A percentile compares a stretch with the other conserved stretches of the same genome.
These are phyloP conservation scores for Paramisgurnus dabryanus DNA, from an alignment of 2,113 vertebrate species.

Conservation along the genomic window DNA sequence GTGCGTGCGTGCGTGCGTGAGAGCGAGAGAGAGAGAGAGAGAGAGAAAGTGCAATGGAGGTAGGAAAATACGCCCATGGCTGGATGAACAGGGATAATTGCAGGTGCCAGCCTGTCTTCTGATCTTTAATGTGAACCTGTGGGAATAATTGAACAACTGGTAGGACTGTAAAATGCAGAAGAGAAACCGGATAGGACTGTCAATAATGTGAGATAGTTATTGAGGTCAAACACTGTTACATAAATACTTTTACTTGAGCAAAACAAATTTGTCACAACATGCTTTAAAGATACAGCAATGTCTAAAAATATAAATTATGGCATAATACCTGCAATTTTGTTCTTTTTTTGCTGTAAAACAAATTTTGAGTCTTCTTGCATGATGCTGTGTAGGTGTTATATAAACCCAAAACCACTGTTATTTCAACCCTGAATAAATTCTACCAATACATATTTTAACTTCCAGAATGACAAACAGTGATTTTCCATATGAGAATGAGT, in stretches of 20 bases:
- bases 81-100: slow-evolving; percentile 73
- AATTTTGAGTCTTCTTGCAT: too few species aligned
- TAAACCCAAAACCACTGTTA: too few species aligned
- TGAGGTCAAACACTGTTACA: neutral
- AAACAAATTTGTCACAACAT: too few species aligned
- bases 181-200: slow-evolving; percentile 18
- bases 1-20: slow-evolving; percentile 53
- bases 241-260: neutral
- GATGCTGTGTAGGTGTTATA: too few species aligned
- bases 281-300: too few species aligned
- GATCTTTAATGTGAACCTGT: slow-evolving; percentile 65
- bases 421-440: too few species aligned
- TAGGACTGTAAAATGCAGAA: neutral
- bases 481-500: too few species aligned
- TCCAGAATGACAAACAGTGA: too few species aligned
- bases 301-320: too few species aligned
- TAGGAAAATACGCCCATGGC: slow-evolving; percentile 61
- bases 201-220: neutral
- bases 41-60: slow-evolving; percentile 59
- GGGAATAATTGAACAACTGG: slow-evolving; percentile 60
- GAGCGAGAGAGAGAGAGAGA: neutral
- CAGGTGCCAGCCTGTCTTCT: slow-evolving; percentile 69
- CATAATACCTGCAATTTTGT: too few species aligned
- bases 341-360: too few species aligned
- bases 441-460: too few species aligned